Conservation (phyloP, 2,113 vertebrate species). For the Takifugu bimaculatus region DNA sequence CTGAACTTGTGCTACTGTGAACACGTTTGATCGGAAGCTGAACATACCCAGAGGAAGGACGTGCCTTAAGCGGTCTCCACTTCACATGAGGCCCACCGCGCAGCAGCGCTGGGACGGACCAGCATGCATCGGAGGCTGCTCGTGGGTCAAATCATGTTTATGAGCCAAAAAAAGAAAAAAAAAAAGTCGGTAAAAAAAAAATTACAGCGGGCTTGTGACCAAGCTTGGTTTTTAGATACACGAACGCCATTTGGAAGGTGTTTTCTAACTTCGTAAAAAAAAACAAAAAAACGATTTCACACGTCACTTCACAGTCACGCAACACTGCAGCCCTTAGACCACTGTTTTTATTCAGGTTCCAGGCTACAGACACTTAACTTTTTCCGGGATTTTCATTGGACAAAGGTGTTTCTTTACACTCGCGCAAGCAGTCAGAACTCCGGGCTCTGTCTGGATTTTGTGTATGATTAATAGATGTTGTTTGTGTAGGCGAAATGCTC, state of each 20-base stretch:
- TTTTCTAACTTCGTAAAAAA: constrained; percentile 60
- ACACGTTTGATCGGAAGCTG: constrained; percentile 42
- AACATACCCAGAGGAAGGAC: constrained; percentile 59
- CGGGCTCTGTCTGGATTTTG: constrained; percentile 34
- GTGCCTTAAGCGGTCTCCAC: constrained; percentile 71
- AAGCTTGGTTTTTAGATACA: constrained; percentile 31
- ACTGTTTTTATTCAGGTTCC: constrained; percentile 68
- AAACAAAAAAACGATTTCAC: constrained; percentile 36
- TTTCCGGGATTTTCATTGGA: constrained; percentile 37
- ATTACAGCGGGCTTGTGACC: constrained; percentile 35
- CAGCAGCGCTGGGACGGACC: constrained; percentile 34
- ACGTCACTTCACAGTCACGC: constrained; percentile 52
- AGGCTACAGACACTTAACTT: constrained; percentile 50
- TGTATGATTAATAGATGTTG: constrained; percentile 42
- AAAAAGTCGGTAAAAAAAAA: constrained; percentile 41
- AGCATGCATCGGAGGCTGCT: constrained; percentile 23
- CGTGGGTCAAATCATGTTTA: constrained; percentile 26
- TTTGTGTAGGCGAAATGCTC: constrained; percentile 27
- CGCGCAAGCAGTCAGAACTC: constrained; percentile 7
- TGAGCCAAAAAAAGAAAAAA: constrained; percentile 46
- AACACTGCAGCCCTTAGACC: constrained; percentile 61
- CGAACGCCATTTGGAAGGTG: constrained; percentile 38
- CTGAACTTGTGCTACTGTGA: constrained; percentile 65
- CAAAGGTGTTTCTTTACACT: constrained; percentile 35
- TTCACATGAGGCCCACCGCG: constrained; percentile 24